These are phyloP conservation scores for human (Homo sapiens) DNA, from an alignment of 2,113 vertebrate species.

Conservation along the genomic window GRCh38 chr12:15360501-15361000, in stretches of 20 bases:
- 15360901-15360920: rapidly evolving
- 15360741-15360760: rapidly evolving
- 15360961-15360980: too few species aligned
- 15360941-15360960: too few species aligned
- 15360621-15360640: rapidly evolving
- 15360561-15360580: not conserved
- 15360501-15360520: not conserved
- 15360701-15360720: not conserved
- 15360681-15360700: not conserved
- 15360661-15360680: not conserved
- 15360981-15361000: not conserved
- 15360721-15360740: not conserved
- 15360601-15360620: too few species aligned
- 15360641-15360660: too few species aligned
- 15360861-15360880: too few species aligned
- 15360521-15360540: too few species aligned
- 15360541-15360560: not conserved
- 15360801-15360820: rapidly evolving
- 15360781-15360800: too few species aligned
- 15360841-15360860: rapidly evolving
- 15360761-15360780: rapidly evolving
- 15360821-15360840: too few species aligned
- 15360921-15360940: too few species aligned
- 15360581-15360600: not conserved
- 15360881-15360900: too few species aligned